These are phyloP conservation scores for Prostheceraeus crozeri DNA, from an alignment of 2,888 invertebrate species.

Conservation along the genomic window DNA sequence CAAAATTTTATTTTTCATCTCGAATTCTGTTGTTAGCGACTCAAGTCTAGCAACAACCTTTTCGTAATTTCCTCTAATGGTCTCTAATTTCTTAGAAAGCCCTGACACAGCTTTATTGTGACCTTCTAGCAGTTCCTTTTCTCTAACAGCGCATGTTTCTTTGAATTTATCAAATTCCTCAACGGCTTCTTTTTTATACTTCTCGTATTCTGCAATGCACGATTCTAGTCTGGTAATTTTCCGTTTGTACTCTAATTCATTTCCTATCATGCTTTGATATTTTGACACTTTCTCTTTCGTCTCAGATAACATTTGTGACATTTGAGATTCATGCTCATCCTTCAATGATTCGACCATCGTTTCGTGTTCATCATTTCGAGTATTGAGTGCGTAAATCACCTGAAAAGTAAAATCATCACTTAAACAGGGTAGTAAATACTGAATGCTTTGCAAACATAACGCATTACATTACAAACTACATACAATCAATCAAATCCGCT, in stretches of 20 bases:
- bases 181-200: conserved; percentile 41
- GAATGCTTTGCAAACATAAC: too few species aligned
- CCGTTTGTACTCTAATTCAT: conserved; percentile 44
- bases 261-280: conserved; percentile 45
- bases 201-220: conserved; percentile 45
- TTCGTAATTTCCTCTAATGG: conserved; percentile 50
- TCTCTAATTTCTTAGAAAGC: conserved; percentile 49
- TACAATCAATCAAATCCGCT: too few species aligned
- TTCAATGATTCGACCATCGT: conserved; percentile 48
- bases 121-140: conserved; percentile 45
- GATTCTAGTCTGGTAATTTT: conserved; percentile 46
- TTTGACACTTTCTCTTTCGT: conserved; percentile 48
- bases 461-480: too few species aligned
- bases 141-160: conserved; percentile 45
- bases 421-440: too few species aligned
- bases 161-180: conserved; percentile 47
- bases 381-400: conserved; percentile 57
- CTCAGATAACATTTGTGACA: conserved; percentile 50
- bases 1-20: conserved; percentile 45
- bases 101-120: conserved; percentile 47
- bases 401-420: conserved; percentile 42
- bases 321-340: conserved; percentile 53
- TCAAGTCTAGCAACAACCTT: conserved; percentile 47
- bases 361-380: conserved; percentile 57
- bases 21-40: conserved; percentile 44